These are phyloP conservation scores for Lerista edwardsae DNA, from an alignment of 2,797 vertebrate species.

Conservation along the genomic window DNA sequence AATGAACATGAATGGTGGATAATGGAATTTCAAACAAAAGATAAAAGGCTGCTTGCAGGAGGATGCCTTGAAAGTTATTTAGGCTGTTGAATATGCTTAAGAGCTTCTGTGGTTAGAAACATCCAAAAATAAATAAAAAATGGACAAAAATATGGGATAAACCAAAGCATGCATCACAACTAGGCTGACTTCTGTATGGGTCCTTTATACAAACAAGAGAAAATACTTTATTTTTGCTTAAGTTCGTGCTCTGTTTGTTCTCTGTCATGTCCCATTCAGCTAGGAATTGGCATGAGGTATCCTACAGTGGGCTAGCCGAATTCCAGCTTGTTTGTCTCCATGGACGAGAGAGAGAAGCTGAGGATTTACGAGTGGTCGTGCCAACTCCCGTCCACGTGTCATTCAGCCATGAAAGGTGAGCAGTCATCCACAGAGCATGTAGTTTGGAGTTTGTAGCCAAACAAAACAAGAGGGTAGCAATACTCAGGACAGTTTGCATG, in stretches of 20 bases:
- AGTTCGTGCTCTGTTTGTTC: not conserved
- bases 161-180: too few species aligned
- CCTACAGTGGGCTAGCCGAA: conserved; percentile 80
- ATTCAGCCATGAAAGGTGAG: conserved; percentile 87
- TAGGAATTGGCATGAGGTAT: conserved; percentile 87
- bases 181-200: too few species aligned
- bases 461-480: not conserved
- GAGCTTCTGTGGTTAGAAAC: too few species aligned
- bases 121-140: too few species aligned
- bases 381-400: conserved; percentile 81
- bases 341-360: conserved; percentile 82
- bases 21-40: too few species aligned
- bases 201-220: too few species aligned
- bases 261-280: conserved; percentile 54
- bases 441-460: fast-evolving
- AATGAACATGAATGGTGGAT: too few species aligned
- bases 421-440: not conserved
- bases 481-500: not conserved
- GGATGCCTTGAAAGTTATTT: too few species aligned
- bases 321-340: conserved; percentile 87
- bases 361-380: conserved; percentile 80
- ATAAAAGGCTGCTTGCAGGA: too few species aligned
- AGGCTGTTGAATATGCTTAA: too few species aligned
- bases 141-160: too few species aligned
- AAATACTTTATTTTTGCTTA: conserved; percentile 9